Conservation (phyloP, 1,140 invertebrate species). For the Mercenaria mercenaria region DNA sequence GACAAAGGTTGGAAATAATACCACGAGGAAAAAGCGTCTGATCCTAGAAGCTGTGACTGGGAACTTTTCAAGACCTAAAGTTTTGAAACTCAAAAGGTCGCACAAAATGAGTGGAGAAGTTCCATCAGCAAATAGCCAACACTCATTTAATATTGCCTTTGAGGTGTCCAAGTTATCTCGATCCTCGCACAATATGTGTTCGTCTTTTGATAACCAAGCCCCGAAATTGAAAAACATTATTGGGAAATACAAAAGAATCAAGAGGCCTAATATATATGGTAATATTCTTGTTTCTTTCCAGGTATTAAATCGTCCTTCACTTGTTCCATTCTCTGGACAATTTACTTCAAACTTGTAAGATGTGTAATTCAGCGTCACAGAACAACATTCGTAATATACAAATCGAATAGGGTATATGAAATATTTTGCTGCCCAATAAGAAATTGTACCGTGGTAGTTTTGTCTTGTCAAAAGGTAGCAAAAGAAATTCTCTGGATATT, state of each 20-base stretch:
- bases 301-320: background rate
- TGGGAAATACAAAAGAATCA: background rate
- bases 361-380: background rate
- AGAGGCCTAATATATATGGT: background rate
- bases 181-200: background rate
- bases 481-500: slow-evolving; percentile 5
- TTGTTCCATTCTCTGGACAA: background rate
- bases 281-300: background rate
- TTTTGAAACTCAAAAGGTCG: background rate
- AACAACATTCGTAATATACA: background rate
- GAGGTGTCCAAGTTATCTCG: background rate
- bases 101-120: background rate
- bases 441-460: background rate
- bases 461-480: background rate
- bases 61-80: background rate
- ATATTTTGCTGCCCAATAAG: background rate
- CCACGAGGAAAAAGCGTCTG: background rate
- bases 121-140: slow-evolving; percentile 35
- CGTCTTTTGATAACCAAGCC: background rate
- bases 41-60: background rate
- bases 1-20: background rate
- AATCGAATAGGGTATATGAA: background rate
- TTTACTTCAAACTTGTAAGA: background rate
- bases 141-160: too few relatives aligned
- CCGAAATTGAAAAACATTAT: background rate